A percentile compares a stretch with the other conserved stretches of the same genome.
phyloP scores from a whole-genome alignment of 2,888 invertebrate species.

The Neoascia interrupta region DNA sequence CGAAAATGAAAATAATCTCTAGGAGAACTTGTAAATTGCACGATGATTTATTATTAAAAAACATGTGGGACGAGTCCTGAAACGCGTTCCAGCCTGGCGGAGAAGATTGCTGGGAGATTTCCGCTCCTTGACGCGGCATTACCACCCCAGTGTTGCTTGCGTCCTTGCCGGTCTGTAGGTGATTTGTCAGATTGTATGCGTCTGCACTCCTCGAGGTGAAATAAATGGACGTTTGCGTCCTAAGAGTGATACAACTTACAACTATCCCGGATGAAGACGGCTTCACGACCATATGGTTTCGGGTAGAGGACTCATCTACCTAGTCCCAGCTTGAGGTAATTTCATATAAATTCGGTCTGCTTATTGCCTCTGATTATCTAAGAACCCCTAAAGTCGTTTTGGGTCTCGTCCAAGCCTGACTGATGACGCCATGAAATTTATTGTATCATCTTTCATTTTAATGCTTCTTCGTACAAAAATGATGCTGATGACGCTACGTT shows the following conservation, averaged over 20 bases:
- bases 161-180: constrained; percentile 11
- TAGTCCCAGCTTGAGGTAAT: constrained; percentile 27
- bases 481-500: constrained; percentile 57
- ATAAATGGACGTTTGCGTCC: constrained; percentile 10
- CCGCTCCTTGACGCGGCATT: not conserved
- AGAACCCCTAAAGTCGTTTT: constrained; percentile 4
- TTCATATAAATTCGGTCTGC: constrained; percentile 34
- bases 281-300: no score
- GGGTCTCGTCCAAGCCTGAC: constrained; percentile 15
- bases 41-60: constrained; percentile 64
- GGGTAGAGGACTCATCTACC: not conserved
- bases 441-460: constrained; percentile 66
- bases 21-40: constrained; percentile 67
- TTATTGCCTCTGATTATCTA: constrained; percentile 48
- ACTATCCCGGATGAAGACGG: not conserved
- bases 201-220: constrained; percentile 29
- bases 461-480: constrained; percentile 48
- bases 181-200: constrained; percentile 60
- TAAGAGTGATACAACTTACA: constrained; percentile 30
- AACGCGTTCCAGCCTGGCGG: not conserved
- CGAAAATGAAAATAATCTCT: constrained; percentile 60
- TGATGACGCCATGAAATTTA: constrained; percentile 64
- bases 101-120: not conserved
- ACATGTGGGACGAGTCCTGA: constrained; percentile 41
- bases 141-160: not conserved